Conservation (phyloP, 2,113 vertebrate species). For the Gallinago paraguaiae region DNA sequence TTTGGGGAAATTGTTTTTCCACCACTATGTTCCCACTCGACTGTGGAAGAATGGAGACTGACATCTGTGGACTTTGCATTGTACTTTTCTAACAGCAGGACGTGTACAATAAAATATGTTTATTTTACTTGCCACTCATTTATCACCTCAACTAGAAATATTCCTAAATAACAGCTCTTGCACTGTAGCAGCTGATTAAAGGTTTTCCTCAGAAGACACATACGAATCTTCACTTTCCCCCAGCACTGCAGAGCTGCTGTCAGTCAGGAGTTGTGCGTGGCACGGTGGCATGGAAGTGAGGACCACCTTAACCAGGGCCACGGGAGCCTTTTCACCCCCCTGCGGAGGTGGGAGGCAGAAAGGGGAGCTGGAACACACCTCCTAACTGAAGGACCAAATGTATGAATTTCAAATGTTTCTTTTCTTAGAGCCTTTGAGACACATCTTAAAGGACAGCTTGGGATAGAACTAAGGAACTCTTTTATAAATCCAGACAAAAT, state of each 20-base stretch:
- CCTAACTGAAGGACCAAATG: not conserved
- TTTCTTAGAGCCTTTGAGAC: not conserved
- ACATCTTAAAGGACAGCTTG: not conserved
- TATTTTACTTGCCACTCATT: not conserved
- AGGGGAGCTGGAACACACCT: accelerated
- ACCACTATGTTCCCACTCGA: not conserved
- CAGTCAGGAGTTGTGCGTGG: not conserved
- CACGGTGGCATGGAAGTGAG: accelerated
- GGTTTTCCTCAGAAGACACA: not conserved
- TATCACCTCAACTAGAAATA: not conserved
- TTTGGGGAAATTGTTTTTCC: not conserved
- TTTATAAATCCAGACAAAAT: not conserved
- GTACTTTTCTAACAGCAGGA: not conserved
- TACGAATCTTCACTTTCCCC: not conserved
- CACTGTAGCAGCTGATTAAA: not conserved
- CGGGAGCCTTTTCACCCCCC: not conserved
- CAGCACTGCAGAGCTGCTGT: not conserved
- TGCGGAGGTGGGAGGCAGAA: not conserved
- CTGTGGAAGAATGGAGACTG: not conserved
- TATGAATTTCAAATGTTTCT: not conserved
- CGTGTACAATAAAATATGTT: not conserved
- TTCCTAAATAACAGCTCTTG: not conserved
- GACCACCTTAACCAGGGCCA: not conserved
- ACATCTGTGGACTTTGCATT: not conserved
- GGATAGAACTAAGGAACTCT: not conserved